A percentile compares a stretch with the other conserved stretches of the same genome.
Conservation (phyloP, 2,888 invertebrate genomes). For the Archaeoteleia sp. region DNA sequence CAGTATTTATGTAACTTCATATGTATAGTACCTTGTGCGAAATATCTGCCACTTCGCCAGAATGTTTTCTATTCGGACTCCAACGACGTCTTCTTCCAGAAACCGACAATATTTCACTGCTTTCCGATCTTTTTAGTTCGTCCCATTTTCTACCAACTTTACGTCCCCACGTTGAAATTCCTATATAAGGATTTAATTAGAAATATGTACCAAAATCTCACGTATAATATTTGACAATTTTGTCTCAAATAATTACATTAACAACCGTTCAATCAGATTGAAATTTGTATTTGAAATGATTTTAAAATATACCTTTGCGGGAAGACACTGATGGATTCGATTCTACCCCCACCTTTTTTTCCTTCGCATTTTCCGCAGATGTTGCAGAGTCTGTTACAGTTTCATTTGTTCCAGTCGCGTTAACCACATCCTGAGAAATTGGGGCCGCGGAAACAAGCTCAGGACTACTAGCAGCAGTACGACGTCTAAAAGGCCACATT, state of each 20-base stretch:
- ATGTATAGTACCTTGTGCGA: constrained; percentile 58
- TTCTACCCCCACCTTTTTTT: constrained; percentile 8
- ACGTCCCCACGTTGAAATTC: constrained; percentile 79
- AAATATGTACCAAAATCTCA: not conserved
- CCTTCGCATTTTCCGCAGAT: constrained; percentile 11
- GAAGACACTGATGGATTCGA: constrained; percentile 11
- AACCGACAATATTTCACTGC: constrained; percentile 76
- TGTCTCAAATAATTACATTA: not conserved
- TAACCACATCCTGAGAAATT: constrained; percentile 31
- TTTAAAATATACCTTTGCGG: not conserved
- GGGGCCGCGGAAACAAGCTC: constrained; percentile 44
- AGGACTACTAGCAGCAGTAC: constrained; percentile 41
- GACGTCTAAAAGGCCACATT: constrained; percentile 50
- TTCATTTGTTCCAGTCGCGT: not conserved
- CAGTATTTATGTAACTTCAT: no score
- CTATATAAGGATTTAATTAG: constrained; percentile 67
- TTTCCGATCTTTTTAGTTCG: constrained; percentile 78
- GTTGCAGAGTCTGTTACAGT: constrained; percentile 5
- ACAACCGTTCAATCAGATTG: constrained; percentile 6
- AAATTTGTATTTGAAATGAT: not conserved
- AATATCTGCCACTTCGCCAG: constrained; percentile 53
- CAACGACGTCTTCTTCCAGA: constrained; percentile 74
- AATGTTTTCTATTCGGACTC: constrained; percentile 72
- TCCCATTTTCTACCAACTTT: constrained; percentile 80
- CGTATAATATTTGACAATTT: not conserved